phyloP scores from a whole-genome alignment of 2,113 vertebrate species.

The Amia ocellicauda region DNA sequence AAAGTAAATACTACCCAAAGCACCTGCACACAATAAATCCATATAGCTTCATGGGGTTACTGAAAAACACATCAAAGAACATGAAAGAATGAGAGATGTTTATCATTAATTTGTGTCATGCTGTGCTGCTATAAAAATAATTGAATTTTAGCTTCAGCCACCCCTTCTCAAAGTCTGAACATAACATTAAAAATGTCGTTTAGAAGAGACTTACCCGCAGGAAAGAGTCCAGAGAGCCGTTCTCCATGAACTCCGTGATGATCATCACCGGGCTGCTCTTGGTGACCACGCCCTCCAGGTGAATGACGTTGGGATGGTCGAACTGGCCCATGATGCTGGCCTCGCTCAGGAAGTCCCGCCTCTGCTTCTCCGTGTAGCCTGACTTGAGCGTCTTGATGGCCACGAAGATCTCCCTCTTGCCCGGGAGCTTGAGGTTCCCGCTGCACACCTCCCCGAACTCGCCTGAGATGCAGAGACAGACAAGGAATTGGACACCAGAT shows the following conservation, averaged over 20 bases:
- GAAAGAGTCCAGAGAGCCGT: conserved; percentile 92
- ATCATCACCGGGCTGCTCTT: conserved; percentile 95
- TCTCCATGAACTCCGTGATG: conserved; percentile 97
- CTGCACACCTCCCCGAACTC: conserved; percentile 97
- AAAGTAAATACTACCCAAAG: too few relatives aligned
- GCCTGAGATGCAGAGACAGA: conserved; percentile 54
- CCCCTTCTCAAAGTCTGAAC: too few relatives aligned
- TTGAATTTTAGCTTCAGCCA: too few relatives aligned
- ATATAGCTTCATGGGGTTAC: too few relatives aligned
- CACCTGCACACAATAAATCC: too few relatives aligned
- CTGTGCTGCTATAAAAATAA: too few relatives aligned
- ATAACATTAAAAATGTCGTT: too few relatives aligned
- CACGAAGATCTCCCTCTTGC: conserved; percentile 95
- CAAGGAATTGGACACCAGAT: not conserved
- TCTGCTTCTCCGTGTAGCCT: conserved; percentile 93
- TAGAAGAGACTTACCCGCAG: conserved; percentile 71
- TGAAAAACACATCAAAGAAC: too few relatives aligned
- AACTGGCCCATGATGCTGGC: conserved; percentile 99
- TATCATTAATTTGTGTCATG: too few relatives aligned
- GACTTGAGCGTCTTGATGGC: conserved; percentile 96
- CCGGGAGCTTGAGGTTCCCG: conserved; percentile 87
- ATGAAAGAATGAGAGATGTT: too few relatives aligned
- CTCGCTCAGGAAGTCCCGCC: conserved; percentile 91
- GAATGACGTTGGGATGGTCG: conserved; percentile 94
- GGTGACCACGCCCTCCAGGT: conserved; percentile 91